Base-by-base conservation (phyloP, 2,888 invertebrate species). In the Hyalella azteca region DNA sequence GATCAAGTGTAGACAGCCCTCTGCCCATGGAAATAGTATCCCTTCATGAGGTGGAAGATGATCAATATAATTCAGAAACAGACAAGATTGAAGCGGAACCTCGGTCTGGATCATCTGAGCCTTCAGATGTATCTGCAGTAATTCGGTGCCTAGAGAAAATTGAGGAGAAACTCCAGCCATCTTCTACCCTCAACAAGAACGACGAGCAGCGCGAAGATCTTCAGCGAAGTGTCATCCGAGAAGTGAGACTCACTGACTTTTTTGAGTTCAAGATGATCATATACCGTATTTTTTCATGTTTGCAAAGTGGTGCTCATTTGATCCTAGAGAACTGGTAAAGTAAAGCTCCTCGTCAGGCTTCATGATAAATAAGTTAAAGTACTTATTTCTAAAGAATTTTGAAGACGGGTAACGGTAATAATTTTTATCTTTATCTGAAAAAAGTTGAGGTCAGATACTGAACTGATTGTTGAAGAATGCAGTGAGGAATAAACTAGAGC, bases 61-160 rank as follows among this genome's bases (percentile, higher is more conserved):
- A 9, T 45, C 45, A 45, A 15, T 9, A 45, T 15, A 15, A 45
- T 45, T 9, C 9, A 15, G 11, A 45, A 15, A 15, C 45, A 45
- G n/a, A 45, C 45, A 45, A 45, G 15, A 45, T 45, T 45, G 45
- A 15, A 45, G 11, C 45, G 9, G 45, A 9, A 11, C 11, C 45
- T 45, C 11, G 45, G 45, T 9, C 11, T 45, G 15, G 36, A 7
- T 36, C 66, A 19, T 19, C 29, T 19, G 66, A 66, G 66, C 36
- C 32, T 32, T 36, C 79, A 32, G 81, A 81, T 41, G 32, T 83
- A 5, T 32, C 60, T 40, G 78, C 78, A 22, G 50, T 84, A 40
- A 79, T 80, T 15, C 60, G 54, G 11, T 79, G 81, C 81, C 79
- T 84, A 78, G 84, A 81, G n/a, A 48, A 41, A 7, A 36, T 78